Percentiles rank a stretch among this genome's conserved stretches.
These are phyloP conservation scores for Agrilus mali DNA, from an alignment of 2,888 invertebrate genomes.

Conservation along the genomic window DNA sequence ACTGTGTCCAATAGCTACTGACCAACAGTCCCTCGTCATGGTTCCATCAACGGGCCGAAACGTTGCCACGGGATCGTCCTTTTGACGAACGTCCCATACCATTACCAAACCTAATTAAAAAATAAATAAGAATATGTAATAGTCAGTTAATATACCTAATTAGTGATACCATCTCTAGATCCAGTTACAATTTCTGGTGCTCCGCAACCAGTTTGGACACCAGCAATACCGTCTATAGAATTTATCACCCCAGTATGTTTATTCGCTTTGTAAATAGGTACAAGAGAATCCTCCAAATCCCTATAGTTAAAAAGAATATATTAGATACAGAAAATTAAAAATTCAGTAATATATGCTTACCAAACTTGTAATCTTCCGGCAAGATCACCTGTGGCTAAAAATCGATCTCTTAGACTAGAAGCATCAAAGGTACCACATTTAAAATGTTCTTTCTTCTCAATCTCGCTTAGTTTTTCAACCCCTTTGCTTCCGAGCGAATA, in stretches of 20 bases:
- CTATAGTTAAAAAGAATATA: slow-evolving; percentile 37
- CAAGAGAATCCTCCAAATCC: slow-evolving; percentile 62
- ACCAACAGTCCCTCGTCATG: slow-evolving; percentile 79
- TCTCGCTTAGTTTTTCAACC: slow-evolving; percentile 54
- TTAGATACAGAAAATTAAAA: too few species aligned
- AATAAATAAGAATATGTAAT: background rate
- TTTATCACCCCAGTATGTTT: slow-evolving; percentile 82
- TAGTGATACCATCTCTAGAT: slow-evolving; percentile 66
- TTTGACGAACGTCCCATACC: slow-evolving; percentile 92
- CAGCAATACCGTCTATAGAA: slow-evolving; percentile 82
- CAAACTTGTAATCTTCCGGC: slow-evolving; percentile 73
- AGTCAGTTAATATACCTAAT: background rate
- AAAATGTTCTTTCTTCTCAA: slow-evolving; percentile 71
- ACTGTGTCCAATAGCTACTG: slow-evolving; percentile 84
- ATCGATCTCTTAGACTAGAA: slow-evolving; percentile 63
- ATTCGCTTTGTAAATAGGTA: slow-evolving; percentile 64
- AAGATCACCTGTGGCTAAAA: slow-evolving; percentile 85
- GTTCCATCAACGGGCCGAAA: slow-evolving; percentile 68
- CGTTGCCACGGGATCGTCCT: slow-evolving; percentile 75
- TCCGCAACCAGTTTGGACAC: slow-evolving; percentile 65
- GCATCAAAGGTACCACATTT: slow-evolving; percentile 93
- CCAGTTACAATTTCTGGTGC: slow-evolving; percentile 94
- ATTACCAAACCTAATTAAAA: slow-evolving; percentile 59
- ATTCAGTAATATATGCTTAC: slow-evolving; percentile 36
- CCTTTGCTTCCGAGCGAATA: slow-evolving; percentile 67